Conservation (phyloP, 2,888 invertebrate genomes). For the Miltochrista miniata region DNA sequence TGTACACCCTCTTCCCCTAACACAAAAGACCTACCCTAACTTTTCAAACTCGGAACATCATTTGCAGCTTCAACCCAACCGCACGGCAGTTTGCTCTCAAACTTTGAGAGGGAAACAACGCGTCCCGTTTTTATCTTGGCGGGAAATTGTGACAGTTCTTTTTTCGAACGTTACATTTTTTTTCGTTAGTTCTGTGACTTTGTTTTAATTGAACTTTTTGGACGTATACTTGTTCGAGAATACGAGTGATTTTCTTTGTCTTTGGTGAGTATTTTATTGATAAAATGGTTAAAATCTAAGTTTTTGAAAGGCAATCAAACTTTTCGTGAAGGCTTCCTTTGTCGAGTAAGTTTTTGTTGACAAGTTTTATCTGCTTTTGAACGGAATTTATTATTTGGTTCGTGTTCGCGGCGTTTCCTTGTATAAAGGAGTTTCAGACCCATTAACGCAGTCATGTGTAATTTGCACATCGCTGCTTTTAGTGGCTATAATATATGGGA, state of each 20-base stretch:
- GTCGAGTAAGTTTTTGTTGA: conserved; percentile 24
- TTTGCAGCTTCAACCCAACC: conserved; percentile 49
- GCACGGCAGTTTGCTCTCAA: conserved; percentile 56
- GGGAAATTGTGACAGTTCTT: conserved; percentile 57
- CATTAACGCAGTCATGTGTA: neutral
- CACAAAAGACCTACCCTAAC: conserved; percentile 39
- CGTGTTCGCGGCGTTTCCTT: neutral
- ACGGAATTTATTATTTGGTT: conserved; percentile 25
- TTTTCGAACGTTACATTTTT: conserved; percentile 41
- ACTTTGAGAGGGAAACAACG: conserved; percentile 45
- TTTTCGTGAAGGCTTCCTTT: conserved; percentile 20
- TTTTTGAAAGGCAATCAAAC: conserved; percentile 34
- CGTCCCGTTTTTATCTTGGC: conserved; percentile 32
- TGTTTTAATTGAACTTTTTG: conserved; percentile 12
- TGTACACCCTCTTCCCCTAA: conserved; percentile 25
- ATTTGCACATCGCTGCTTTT: conserved; percentile 1
- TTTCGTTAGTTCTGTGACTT: conserved; percentile 21
- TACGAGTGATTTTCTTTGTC: conserved; percentile 7
- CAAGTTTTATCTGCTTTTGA: conserved; percentile 31
- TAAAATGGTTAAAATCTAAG: conserved; percentile 25
- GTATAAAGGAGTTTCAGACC: neutral
- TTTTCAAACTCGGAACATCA: conserved; percentile 62
- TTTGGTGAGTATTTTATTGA: conserved; percentile 25
- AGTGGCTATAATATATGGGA: neutral
- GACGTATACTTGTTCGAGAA: conserved; percentile 11